A percentile compares a stretch with the other conserved stretches of the same genome.
These are phyloP conservation scores for Molorchus minor DNA, from an alignment of 2,888 invertebrate species.

Conservation along the genomic window DNA sequence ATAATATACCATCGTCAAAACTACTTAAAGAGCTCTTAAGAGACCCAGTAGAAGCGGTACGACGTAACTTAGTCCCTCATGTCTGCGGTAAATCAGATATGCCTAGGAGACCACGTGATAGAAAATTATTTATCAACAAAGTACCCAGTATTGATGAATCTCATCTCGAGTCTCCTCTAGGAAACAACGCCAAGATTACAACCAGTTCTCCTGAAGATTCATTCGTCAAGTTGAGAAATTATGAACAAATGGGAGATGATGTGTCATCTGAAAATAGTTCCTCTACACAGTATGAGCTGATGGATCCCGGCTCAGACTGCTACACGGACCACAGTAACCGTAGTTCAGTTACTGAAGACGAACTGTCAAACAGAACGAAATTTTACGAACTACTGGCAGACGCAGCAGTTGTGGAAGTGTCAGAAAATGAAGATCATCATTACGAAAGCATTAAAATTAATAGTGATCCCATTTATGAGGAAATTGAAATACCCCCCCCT, in stretches of 20 bases:
- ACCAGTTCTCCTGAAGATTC: slow-evolving; percentile 67
- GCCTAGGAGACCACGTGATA: slow-evolving; percentile 60
- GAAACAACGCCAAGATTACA: slow-evolving; percentile 65
- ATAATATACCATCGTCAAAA: slow-evolving; percentile 42
- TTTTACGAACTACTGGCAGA: slow-evolving; percentile 80
- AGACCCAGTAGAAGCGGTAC: slow-evolving; percentile 81
- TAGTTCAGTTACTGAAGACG: slow-evolving; percentile 68
- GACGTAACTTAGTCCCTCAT: slow-evolving; percentile 78
- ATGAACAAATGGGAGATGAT: slow-evolving; percentile 59
- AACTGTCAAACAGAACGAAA: slow-evolving; percentile 71
- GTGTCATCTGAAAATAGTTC: slow-evolving; percentile 64
- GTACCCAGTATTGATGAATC: slow-evolving; percentile 65
- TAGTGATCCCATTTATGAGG: slow-evolving; percentile 81
- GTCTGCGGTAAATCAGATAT: slow-evolving; percentile 73
- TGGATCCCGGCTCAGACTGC: slow-evolving; percentile 78
- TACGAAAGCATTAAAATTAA: slow-evolving; percentile 78
- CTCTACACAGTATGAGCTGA: slow-evolving; percentile 79
- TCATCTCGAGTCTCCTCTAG: slow-evolving; percentile 71
- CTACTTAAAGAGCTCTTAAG: slow-evolving; percentile 68
- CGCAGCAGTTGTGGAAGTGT: slow-evolving; percentile 74
- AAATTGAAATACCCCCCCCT: slow-evolving; percentile 82
- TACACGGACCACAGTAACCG: slow-evolving; percentile 70
- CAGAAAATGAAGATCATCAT: slow-evolving; percentile 74
- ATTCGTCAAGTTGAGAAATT: slow-evolving; percentile 67
- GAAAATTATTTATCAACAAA: slow-evolving; percentile 61